Evolutionary conservation across 1,140 invertebrate genomes (phyloP).

Genomic region (Batillaria attramentaria): DNA sequence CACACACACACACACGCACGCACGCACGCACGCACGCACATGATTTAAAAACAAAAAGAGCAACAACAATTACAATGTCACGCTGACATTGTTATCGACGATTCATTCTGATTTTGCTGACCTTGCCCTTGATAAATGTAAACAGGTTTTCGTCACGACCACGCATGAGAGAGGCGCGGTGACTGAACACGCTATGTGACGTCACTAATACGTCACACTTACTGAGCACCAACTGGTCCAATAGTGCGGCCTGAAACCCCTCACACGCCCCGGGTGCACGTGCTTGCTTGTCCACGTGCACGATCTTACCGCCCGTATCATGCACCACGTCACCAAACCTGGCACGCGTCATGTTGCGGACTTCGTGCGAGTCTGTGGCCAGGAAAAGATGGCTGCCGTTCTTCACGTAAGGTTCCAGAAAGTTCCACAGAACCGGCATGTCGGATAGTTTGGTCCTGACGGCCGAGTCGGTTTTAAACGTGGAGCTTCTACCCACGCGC

Average conservation of each 20-base stretch:
- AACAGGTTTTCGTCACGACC: conserved; percentile 21
- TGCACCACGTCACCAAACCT: conserved; percentile 29
- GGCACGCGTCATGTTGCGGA: conserved; percentile 25
- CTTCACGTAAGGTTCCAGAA: conserved; percentile 28
- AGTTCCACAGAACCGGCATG: conserved; percentile 38
- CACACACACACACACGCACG: no score
- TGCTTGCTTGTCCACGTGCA: conserved; percentile 44
- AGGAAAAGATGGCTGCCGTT: conserved; percentile 41
- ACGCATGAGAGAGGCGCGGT: conserved; percentile 17
- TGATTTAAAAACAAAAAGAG: no score
- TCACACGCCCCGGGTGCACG: conserved; percentile 20
- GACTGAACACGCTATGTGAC: conserved; percentile 42
- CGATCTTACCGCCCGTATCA: conserved; percentile 39
- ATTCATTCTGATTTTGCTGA: neutral
- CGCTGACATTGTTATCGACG: no score
- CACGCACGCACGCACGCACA: no score
- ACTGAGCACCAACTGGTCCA: conserved; percentile 47
- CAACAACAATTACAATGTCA: no score
- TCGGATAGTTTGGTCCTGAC: neutral
- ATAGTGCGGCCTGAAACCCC: conserved; percentile 38
- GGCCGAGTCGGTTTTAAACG: conserved; percentile 15
- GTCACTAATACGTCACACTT: conserved; percentile 47
- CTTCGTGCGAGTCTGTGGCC: conserved; percentile 40
- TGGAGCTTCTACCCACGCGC: conserved; percentile 47
- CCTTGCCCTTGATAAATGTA: neutral